Base-by-base conservation (phyloP, 1,140 invertebrate species). In the Penaeus japonicus region DNA sequence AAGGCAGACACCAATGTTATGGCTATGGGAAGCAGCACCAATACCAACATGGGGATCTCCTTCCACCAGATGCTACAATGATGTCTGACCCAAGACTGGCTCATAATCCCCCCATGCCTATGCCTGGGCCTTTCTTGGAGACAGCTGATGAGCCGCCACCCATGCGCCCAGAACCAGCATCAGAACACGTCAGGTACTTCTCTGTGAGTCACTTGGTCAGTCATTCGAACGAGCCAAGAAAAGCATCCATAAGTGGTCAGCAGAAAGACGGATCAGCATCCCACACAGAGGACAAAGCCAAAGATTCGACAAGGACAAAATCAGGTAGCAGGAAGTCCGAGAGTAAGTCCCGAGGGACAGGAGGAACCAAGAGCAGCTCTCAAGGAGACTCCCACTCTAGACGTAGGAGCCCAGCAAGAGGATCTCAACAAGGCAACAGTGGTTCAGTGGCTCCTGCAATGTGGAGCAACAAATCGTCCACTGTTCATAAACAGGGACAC, bases 121-220 rank as follows among this genome's bases (percentile, higher is more conserved):
- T 90, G 54, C 57, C 86, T 73, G 79, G 86, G 30, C 70, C 86
- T 10, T 90, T 89, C 62, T 39, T 89, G 27, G 90, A 89, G 22
- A 84, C 70, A 30, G 59, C 81, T 24, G 89, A 89, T 22, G 87
- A 89, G 30, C 85, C 83, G 12, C 75, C 89, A 18, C 77, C 86
- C 17, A 82, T 89, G 86, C 77, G 85, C 4, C 82, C 86, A 35
- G 90, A 90, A 70, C 82, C 85, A 24, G 47, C 89, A 27, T 85
- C 88, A 54, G 90, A 90, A 32, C 90, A 89, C 62, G 90, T 90
- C 5, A 81, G 89, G 75, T 90, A 81, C 59, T 90, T 90, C 39
- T 90, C 90, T 53, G 90, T 90, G 20, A 89, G 85, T 32, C 88
- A 90, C 27, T 82, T 90, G 54, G 90, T 90, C 2, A 90, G 89